Base-by-base conservation (phyloP, 37 sponge, comb jelly and placozoan species). In the Ephydatia muelleri region DNA sequence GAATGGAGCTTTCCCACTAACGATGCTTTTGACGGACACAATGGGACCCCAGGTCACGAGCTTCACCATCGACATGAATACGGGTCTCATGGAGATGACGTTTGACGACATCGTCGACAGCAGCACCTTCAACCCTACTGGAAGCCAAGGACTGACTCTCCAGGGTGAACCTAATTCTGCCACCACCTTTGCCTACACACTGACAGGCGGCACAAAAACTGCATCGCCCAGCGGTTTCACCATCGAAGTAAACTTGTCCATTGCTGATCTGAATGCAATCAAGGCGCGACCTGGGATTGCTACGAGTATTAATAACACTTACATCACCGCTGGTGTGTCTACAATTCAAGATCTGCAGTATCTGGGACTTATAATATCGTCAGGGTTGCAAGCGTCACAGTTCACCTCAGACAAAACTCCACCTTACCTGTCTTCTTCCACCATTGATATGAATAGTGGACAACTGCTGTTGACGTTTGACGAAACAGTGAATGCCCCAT, bases 401-500 rank as follows among this genome's bases (percentile, higher is more conserved):
- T 97, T 89, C 75, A 94, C 85, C 23, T 79, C 88, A 16, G 97
- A 97, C 68, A 83, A 88, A 6, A 87, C 88, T 30, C 38, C 48
- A 19, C 97, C 97, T 30, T 79, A 75, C 22, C 71, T 97, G 70
- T 67, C 29, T 29, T 28, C 12, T 27, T 93, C 84, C 82, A 70
- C 80, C 48, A 27, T 97, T 22, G 86, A 94, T 69, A 78, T 97
- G 84, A 49, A 97, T 73, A 69, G 29, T 0, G 97, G 97, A 1
- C 69, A 57, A 27, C 64, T 97, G 35, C 32, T 70, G 13, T 83
- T 97, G 4, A 87, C 77, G 0, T 97, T 97, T 78, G 81, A 92
- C 77, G 97, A 97, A 83, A 97, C 97, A 31, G 82, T 97, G 77
- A 65, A 88, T 73, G 97, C 97, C 8, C 72, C 72, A 29, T 90